Percentiles rank a stretch among this genome's conserved stretches.
phyloP scores from a whole-genome alignment of 2,113 vertebrate genomes.

The Morone chrysops region DNA sequence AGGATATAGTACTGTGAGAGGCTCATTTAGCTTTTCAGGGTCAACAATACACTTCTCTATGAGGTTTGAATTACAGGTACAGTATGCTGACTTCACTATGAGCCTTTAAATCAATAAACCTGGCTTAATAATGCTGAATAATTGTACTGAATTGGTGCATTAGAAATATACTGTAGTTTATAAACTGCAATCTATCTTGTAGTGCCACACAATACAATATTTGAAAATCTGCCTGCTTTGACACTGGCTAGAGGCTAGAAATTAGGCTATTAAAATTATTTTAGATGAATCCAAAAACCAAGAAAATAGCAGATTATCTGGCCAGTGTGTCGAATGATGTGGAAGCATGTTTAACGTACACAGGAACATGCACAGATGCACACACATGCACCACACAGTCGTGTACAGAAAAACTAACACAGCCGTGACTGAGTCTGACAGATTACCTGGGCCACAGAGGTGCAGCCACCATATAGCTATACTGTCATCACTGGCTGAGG shows the following conservation, averaged over 20 bases:
- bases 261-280: not conserved
- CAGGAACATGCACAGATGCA: not conserved
- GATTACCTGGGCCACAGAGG: slow-evolving; percentile 31
- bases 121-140: not conserved
- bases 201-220: too few relatives aligned
- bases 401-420: slow-evolving; percentile 4
- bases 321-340: not conserved
- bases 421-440: slow-evolving; percentile 3
- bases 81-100: not conserved
- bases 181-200: not conserved
- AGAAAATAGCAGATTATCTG: not conserved
- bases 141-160: not conserved
- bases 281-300: not conserved
- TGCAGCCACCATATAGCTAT: slow-evolving; percentile 34
- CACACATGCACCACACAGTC: slow-evolving; percentile 2
- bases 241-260: not conserved
- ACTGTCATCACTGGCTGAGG: slow-evolving; percentile 51
- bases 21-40: slow-evolving; percentile 3
- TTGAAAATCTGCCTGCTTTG: not conserved
- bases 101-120: not conserved
- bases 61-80: too few relatives aligned
- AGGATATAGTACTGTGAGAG: not conserved
- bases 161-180: not conserved
- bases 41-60: not conserved
- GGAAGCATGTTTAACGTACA: not conserved